These are phyloP conservation scores for Lithodes maja DNA, from an alignment of 2,888 invertebrate species.

Conservation along the genomic window DNA sequence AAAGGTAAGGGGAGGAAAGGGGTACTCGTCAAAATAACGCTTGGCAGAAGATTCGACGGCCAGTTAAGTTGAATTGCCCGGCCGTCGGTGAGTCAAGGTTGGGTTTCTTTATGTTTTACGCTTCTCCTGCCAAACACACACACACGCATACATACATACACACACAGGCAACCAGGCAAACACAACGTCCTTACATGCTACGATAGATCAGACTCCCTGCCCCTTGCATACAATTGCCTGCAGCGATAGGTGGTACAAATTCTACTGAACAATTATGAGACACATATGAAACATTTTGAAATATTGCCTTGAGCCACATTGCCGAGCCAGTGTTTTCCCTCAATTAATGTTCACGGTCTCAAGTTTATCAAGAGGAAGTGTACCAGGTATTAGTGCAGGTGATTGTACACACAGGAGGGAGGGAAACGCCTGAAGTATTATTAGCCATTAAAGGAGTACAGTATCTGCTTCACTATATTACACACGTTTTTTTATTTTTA, in stretches of 20 bases:
- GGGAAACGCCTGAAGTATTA: conserved; percentile 29
- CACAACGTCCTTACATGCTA: conserved; percentile 38
- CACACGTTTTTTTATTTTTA: background rate
- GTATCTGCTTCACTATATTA: conserved; percentile 17
- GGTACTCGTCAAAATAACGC: conserved; percentile 40
- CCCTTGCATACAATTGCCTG: background rate
- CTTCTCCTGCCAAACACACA: conserved; percentile 47
- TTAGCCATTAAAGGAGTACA: conserved; percentile 24
- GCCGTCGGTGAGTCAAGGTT: conserved; percentile 34
- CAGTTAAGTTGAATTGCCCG: conserved; percentile 24
- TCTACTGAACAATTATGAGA: too few species aligned
- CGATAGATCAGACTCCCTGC: conserved; percentile 24
- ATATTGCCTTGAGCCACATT: too few species aligned
- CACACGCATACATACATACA: conserved; percentile 17
- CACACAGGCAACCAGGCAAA: background rate
- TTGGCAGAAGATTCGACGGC: conserved; percentile 42
- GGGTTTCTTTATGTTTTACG: conserved; percentile 12
- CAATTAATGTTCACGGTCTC: too few species aligned
- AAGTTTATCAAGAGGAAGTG: too few species aligned
- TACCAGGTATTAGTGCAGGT: too few species aligned
- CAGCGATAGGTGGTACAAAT: too few species aligned
- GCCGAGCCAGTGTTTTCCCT: too few species aligned
- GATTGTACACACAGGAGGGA: background rate
- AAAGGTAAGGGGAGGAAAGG: conserved; percentile 24
- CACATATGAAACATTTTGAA: too few species aligned